Evolutionary conservation across 1,140 invertebrate genomes (phyloP), one percentile per base, ranked within the genome.

Genomic region (Leucophenga varia): DNA sequence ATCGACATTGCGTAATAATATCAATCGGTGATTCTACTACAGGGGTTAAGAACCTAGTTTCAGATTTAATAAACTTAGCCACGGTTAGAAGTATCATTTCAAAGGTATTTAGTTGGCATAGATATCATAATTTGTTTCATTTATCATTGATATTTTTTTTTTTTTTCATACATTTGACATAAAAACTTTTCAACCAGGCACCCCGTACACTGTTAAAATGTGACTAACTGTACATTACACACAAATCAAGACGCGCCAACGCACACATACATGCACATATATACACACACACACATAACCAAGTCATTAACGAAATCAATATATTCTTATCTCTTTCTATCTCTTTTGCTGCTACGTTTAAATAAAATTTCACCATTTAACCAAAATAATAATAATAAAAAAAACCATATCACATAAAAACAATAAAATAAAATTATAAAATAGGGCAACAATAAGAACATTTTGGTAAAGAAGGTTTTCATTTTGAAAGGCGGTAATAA

Each of bases 401-500:
- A 35, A 44, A 52, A 20, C 50, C 51, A 57, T 44, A 41, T 52
- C 53, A 45, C 30, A 43, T 31, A 38, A 21, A 44, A 41, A 20
- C n/a, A 36, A 43, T 47, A 54, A 49, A 45, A 43, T 40, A 39
- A 41, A 9, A 60, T 37, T 49, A 22, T 28, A 47, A 21, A 36
- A 16, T 49, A 74, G 71, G 68, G 64, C 65, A 74, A 74, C 63
- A 74, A 74, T 52, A 74, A 74, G 65, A 74, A 74, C 59, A 74
- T 74, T 72, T 72, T 74, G 71, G 71, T 74, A 64, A 74, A 74
- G 68, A 74, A 74, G 63, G 68, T 74, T 71, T 74, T 74, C 70
- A 74, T 74, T 74, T 72, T 74, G 49, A 72, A 74, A 67, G 72
- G 72, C 55, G 58, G 70, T 61, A 72, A 74, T 57, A 74, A 74